Evolutionary conservation across 1,140 invertebrate genomes (phyloP).

Genomic region (Drosophila dunni): DNA sequence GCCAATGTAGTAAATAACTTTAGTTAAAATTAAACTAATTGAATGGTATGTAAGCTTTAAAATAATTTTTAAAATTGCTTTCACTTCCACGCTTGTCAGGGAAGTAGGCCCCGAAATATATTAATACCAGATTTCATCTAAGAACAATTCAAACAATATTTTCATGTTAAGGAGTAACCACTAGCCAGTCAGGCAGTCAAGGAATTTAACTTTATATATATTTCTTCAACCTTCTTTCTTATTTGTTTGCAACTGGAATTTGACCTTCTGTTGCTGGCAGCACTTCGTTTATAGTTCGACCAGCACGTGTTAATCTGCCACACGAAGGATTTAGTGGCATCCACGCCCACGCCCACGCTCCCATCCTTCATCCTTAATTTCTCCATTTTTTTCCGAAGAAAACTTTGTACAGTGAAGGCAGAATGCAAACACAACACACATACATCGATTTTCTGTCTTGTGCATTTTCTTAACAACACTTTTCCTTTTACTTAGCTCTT

Average conservation of each 20-base stretch:
- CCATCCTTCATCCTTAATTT: too few relatives aligned
- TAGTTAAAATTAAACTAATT: slow-evolving; percentile 71
- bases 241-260: slow-evolving; percentile 47
- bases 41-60: slow-evolving; percentile 40
- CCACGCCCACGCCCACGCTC: slow-evolving; percentile 10
- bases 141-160: too few relatives aligned
- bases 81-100: too few relatives aligned
- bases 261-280: slow-evolving; percentile 62
- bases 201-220: background rate
- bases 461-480: slow-evolving; percentile 70
- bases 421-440: slow-evolving; percentile 37
- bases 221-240: too few relatives aligned
- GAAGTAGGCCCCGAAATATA: too few relatives aligned
- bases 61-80: slow-evolving; percentile 25
- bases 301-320: slow-evolving; percentile 78
- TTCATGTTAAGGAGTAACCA: too few relatives aligned
- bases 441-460: slow-evolving; percentile 72
- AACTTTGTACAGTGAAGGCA: slow-evolving; percentile 38
- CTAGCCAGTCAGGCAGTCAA: background rate
- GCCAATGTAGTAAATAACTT: slow-evolving; percentile 21
- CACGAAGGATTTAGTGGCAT: slow-evolving; percentile 70
- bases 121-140: too few relatives aligned
- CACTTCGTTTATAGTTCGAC: slow-evolving; percentile 44
- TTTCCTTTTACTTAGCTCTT: slow-evolving; percentile 24
- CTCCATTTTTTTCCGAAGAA: background rate